phyloP scores from a whole-genome alignment of 1,140 invertebrate species.

The Leptinotarsa lineolata region DNA sequence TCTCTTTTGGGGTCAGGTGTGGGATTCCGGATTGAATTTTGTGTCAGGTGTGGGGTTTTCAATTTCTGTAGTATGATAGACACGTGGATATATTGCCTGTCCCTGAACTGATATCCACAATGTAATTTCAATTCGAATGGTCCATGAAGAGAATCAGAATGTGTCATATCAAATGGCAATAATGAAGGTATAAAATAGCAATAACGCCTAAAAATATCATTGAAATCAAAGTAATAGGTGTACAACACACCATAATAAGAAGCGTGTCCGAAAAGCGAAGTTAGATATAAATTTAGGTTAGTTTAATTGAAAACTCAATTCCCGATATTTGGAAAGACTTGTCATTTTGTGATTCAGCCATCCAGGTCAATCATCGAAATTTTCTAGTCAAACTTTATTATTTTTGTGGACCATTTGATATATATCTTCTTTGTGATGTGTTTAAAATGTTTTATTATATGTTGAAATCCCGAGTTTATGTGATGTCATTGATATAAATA shows the following conservation, averaged over 20 bases:
- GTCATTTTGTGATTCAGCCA: not conserved
- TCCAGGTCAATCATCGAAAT: slow-evolving; percentile 14
- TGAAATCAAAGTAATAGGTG: slow-evolving; percentile 6
- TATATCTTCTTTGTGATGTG: slow-evolving; percentile 18
- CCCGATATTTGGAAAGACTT: no score
- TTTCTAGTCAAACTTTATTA: slow-evolving; percentile 8
- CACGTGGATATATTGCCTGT: no score
- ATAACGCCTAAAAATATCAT: slow-evolving; percentile 6
- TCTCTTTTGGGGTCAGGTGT: no score
- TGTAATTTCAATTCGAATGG: slow-evolving; percentile 6
- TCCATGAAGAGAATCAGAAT: slow-evolving; percentile 9
- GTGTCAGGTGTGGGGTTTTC: no score
- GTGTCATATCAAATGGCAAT: slow-evolving; percentile 11
- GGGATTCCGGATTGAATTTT: no score
- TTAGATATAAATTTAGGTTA: no score
- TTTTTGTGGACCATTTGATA: slow-evolving; percentile 25
- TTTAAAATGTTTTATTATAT: slow-evolving; percentile 22
- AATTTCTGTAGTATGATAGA: no score
- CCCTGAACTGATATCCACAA: not conserved
- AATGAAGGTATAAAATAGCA: not conserved
- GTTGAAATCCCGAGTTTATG: slow-evolving; percentile 18
- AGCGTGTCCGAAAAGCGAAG: no score
- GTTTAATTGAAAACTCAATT: no score
- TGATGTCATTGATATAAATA: slow-evolving; percentile 20
- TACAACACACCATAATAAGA: no score